Evolutionary conservation across 2,797 vertebrate genomes (phyloP).

Genomic region (Sebastes flavidus): DNA sequence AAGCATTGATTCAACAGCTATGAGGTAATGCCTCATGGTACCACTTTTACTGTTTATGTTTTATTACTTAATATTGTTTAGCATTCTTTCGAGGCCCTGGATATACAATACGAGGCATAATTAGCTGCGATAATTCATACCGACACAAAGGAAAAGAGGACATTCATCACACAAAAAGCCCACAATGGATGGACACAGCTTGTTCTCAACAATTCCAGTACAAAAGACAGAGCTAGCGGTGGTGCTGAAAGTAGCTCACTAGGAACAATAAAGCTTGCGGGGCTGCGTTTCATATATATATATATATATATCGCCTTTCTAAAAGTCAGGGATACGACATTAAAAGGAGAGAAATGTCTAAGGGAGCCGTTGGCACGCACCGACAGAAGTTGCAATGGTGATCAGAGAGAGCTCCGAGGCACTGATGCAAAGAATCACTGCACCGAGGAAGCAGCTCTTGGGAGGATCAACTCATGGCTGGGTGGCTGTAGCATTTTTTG

Average conservation of each 20-base stretch:
- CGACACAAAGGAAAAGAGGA: slow-evolving; percentile 20
- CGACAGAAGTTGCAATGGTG: slow-evolving; percentile 34
- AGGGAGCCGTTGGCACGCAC: slow-evolving; percentile 38
- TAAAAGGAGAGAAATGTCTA: slow-evolving; percentile 43
- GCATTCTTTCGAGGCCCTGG: neutral
- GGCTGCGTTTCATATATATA: neutral
- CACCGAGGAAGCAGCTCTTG: slow-evolving; percentile 41
- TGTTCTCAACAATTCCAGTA: neutral
- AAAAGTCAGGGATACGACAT: slow-evolving; percentile 6
- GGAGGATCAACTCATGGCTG: slow-evolving; percentile 56
- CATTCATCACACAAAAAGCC: neutral
- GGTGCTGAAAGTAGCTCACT: slow-evolving; percentile 53
- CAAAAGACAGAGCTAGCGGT: slow-evolving; percentile 36
- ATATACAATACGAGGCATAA: neutral
- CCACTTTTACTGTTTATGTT: slow-evolving; percentile 8
- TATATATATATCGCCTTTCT: neutral
- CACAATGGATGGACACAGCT: neutral
- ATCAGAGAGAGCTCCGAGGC: slow-evolving; percentile 51
- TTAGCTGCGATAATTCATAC: slow-evolving; percentile 1
- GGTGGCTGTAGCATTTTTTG: slow-evolving; percentile 51
- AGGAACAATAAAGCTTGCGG: slow-evolving; percentile 16
- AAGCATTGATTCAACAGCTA: slow-evolving; percentile 20
- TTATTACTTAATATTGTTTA: slow-evolving; percentile 15
- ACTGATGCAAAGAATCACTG: slow-evolving; percentile 54
- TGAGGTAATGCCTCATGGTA: neutral